These are phyloP conservation scores for Helobdella robusta DNA, from an alignment of 2,888 invertebrate genomes.

Conservation along the genomic window DNA sequence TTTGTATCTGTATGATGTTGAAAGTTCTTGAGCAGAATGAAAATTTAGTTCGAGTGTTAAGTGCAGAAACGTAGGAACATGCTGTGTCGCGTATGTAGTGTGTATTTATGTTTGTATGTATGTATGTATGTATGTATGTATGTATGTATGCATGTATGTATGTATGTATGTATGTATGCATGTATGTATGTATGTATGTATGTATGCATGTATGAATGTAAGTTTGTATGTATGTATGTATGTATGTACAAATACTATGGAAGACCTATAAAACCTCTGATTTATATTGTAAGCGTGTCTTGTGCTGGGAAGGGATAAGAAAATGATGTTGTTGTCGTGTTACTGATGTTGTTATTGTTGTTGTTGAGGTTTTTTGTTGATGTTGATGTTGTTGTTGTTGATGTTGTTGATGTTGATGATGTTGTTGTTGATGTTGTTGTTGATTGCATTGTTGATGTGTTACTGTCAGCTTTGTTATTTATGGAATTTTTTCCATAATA, in stretches of 20 bases:
- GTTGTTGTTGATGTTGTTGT: no score
- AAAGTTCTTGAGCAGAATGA: no score
- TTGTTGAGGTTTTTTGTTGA: no score
- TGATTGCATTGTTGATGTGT: no score
- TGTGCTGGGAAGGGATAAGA: not conserved
- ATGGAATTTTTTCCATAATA: no score
- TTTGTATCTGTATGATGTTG: no score
- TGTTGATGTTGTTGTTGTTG: no score
- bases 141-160: constrained; percentile 7
- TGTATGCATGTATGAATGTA: not conserved
- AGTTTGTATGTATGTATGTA: not conserved
- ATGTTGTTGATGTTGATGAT: no score
- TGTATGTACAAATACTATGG: not conserved
- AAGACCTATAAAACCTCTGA: not conserved
- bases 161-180: constrained; percentile 6
- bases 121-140: not conserved
- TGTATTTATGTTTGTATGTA: not conserved
- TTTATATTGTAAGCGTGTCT: not conserved
- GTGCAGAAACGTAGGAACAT: not conserved
- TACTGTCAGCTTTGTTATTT: no score
- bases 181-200: not conserved
- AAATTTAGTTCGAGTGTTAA: not conserved
- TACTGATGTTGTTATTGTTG: no score
- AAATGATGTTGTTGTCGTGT: no score
- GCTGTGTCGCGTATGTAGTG: not conserved